A percentile compares a stretch with the other conserved stretches of the same genome.
phyloP scores from a whole-genome alignment of 2,113 vertebrate genomes.

The Nibea albiflora region DNA sequence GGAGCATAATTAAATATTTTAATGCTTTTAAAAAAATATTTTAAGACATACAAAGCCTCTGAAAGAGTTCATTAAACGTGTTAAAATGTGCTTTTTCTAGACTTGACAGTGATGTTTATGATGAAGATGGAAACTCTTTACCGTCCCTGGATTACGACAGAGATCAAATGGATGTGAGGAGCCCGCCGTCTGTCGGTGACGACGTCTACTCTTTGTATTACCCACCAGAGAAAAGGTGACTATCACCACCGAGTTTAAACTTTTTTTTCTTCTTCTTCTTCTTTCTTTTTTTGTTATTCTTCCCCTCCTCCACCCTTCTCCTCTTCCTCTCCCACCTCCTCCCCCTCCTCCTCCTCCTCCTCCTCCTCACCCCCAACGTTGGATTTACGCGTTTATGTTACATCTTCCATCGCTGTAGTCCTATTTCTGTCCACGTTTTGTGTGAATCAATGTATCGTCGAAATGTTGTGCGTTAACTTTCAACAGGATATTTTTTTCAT shows the following conservation, averaged over 20 bases:
- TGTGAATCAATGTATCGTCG: conserved; percentile 63
- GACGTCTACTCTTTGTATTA: conserved; percentile 88
- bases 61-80: too few species aligned
- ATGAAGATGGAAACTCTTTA: conserved; percentile 90
- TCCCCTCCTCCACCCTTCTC: too few species aligned
- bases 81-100: conserved; percentile 66
- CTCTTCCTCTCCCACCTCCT: too few species aligned
- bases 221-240: conserved; percentile 91
- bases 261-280: neutral
- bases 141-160: conserved; percentile 89
- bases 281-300: neutral
- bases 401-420: conserved; percentile 63
- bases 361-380: neutral
- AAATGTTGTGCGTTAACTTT: conserved; percentile 46
- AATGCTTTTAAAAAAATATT: neutral
- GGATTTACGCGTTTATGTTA: conserved; percentile 43
- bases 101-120: conserved; percentile 91
- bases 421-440: conserved; percentile 69
- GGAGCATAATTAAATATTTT: neutral
- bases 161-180: conserved; percentile 86
- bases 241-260: neutral
- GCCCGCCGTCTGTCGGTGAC: conserved; percentile 85
- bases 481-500: conserved; percentile 25
- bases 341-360: too few species aligned
- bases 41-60: neutral